Base-by-base conservation (phyloP, 2,113 vertebrate species). In the Nanorana parkeri region DNA sequence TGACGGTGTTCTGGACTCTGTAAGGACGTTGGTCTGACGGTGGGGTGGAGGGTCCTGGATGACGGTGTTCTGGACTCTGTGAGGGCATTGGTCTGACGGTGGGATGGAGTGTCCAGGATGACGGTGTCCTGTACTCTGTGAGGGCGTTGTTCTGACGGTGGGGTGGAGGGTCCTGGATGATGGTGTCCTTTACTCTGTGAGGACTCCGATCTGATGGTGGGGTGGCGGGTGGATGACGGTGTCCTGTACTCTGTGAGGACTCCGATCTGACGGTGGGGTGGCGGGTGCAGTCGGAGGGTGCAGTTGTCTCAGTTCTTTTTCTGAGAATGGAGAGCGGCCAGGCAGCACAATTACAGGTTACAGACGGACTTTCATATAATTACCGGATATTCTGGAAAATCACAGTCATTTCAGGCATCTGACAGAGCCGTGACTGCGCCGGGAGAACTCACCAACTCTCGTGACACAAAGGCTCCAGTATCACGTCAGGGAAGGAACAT, bases 381-480 rank as follows among this genome's bases (percentile, higher is more conserved):
- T 78, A 78, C 47, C 20, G 63, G 47, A 78, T 78, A 56, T 67
- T 66, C 61, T 67, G 76, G 64, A 67, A 78, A 78, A 78, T 67
- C 76, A 68, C 75, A 7, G 76, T 78, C 47, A 68, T 67, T 66
- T 55, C 21, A 10, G 23, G 17, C 17, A 52, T 23, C 47, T 28
- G 61, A 77, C 26, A 54, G 61, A 65, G 41, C 36, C 41, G 60
- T 65, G 75, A 77, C 52, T 77, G 75, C 63, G 60, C 21, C 67
- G 17, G 17, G 10, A 20, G 29, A 17, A 68, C 29, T 19, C 20
- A 20, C 19, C 19, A 7, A 19, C 23, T 29, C 24, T 64, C 56
- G n/a, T 23, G 6, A 11, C 23, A 52, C 21, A 69, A 24, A 47
- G 65, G 11, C 65, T 67, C 17, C 28, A 47, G 32, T 10, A 41